phyloP scores from a whole-genome alignment of 2,797 vertebrate genomes.

The Acropternis orthonyx region DNA sequence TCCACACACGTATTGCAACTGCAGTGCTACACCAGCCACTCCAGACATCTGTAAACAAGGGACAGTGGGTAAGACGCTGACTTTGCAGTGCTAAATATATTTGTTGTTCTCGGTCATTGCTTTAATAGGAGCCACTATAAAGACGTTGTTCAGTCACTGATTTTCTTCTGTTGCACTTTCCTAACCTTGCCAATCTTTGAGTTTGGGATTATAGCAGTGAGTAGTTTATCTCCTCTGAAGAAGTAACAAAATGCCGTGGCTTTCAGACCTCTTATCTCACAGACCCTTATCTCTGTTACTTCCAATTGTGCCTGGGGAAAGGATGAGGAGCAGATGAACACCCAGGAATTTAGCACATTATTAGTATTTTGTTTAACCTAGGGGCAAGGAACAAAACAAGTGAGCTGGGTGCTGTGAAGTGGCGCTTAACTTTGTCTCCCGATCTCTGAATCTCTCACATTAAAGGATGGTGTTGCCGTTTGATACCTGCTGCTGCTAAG shows the following conservation, averaged over 20 bases:
- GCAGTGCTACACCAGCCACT: not conserved
- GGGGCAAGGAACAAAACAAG: slow-evolving; percentile 42
- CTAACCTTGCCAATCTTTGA: slow-evolving; percentile 19
- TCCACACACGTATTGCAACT: not conserved
- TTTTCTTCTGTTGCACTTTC: not conserved
- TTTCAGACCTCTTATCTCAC: slow-evolving; percentile 24
- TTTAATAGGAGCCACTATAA: not conserved
- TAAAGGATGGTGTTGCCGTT: slow-evolving; percentile 56
- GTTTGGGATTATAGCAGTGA: not conserved
- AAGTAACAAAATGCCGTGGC: not conserved
- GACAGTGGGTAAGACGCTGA: not conserved
- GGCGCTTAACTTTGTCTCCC: not conserved
- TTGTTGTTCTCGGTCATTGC: not conserved
- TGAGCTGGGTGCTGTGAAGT: slow-evolving; percentile 14
- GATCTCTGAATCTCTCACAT: slow-evolving; percentile 30
- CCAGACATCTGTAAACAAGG: not conserved
- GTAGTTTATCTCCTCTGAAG: slow-evolving; percentile 29
- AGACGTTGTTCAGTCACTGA: not conserved
- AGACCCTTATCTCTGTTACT: slow-evolving; percentile 26
- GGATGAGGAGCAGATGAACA: slow-evolving; percentile 30
- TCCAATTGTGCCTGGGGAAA: slow-evolving; percentile 6
- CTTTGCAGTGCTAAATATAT: slow-evolving; percentile 15
- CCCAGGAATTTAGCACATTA: slow-evolving; percentile 36
- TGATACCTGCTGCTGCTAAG: slow-evolving; percentile 70
- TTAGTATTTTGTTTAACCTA: slow-evolving; percentile 45